Percentiles rank a stretch among this genome's conserved stretches.
Conservation (phyloP, 1,140 invertebrate genomes). For the Bicyclus anynana region DNA sequence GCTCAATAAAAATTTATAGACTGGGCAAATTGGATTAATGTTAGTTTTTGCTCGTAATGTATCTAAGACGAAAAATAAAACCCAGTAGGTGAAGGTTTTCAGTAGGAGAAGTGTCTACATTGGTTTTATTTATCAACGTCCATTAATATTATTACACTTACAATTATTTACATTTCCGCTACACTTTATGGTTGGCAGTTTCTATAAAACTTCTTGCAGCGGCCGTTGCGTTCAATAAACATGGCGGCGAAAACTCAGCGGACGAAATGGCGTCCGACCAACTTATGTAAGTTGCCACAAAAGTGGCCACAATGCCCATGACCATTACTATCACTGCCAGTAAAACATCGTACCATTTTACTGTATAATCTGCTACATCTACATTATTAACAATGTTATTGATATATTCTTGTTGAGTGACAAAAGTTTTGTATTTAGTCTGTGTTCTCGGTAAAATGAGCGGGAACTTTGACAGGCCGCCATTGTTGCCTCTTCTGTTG, state of each 20-base stretch:
- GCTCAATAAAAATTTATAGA: no score
- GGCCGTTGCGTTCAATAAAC: slow-evolving; percentile 78
- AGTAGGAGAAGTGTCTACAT: no score
- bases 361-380: slow-evolving; percentile 35
- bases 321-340: slow-evolving; percentile 73
- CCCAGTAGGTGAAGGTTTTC: no score
- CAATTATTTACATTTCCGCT: background rate
- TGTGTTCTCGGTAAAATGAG: slow-evolving; percentile 33
- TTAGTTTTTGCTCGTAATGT: no score
- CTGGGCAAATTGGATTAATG: no score
- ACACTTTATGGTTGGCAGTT: slow-evolving; percentile 8
- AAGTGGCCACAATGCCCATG: slow-evolving; percentile 77
- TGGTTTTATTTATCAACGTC: no score
- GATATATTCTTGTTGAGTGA: slow-evolving; percentile 29
- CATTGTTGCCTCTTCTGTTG: slow-evolving; percentile 5
- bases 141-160: no score
- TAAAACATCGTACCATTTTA: slow-evolving; percentile 60
- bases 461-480: slow-evolving; percentile 46
- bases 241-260: slow-evolving; percentile 80
- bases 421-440: slow-evolving; percentile 58
- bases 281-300: slow-evolving; percentile 80
- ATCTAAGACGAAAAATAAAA: no score
- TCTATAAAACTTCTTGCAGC: slow-evolving; percentile 60
- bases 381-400: slow-evolving; percentile 18
- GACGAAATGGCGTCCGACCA: slow-evolving; percentile 78